A percentile compares a stretch with the other conserved stretches of the same genome.
phyloP scores from a whole-genome alignment of 2,888 invertebrate genomes.

The Polymixis flavicincta region DNA sequence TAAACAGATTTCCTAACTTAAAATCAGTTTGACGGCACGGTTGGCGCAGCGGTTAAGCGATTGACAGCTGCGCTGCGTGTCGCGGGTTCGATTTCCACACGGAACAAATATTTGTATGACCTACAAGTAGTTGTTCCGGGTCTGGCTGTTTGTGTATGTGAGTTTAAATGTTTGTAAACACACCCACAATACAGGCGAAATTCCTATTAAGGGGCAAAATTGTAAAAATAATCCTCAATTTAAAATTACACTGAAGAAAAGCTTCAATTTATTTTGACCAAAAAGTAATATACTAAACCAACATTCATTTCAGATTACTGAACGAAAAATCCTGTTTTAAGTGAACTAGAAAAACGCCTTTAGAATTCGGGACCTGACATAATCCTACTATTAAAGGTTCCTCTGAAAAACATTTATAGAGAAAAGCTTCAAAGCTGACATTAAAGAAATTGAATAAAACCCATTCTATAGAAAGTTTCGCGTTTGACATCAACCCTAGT shows the following conservation, averaged over 20 bases:
- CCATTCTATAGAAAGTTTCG: slow-evolving; percentile 27
- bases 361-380: background rate
- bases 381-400: slow-evolving; percentile 15
- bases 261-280: background rate
- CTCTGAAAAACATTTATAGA: slow-evolving; percentile 23
- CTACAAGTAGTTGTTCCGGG: no score
- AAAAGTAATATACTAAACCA: background rate
- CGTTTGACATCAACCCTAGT: slow-evolving; percentile 74
- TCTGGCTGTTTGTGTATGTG: no score
- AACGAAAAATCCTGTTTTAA: background rate
- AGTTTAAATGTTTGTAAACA: no score
- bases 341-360: slow-evolving; percentile 3
- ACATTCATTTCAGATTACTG: background rate
- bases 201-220: no score
- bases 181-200: no score
- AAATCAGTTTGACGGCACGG: no score
- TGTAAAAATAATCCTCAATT: background rate
- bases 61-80: no score
- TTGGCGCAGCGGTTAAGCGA: no score
- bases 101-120: no score
- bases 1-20: background rate
- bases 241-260: background rate
- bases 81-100: no score
- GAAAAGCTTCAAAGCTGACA: slow-evolving; percentile 17
- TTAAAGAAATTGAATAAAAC: slow-evolving; percentile 47